Conservation (phyloP, 2,797 vertebrate genomes). For the Anabacerthia variegaticeps region DNA sequence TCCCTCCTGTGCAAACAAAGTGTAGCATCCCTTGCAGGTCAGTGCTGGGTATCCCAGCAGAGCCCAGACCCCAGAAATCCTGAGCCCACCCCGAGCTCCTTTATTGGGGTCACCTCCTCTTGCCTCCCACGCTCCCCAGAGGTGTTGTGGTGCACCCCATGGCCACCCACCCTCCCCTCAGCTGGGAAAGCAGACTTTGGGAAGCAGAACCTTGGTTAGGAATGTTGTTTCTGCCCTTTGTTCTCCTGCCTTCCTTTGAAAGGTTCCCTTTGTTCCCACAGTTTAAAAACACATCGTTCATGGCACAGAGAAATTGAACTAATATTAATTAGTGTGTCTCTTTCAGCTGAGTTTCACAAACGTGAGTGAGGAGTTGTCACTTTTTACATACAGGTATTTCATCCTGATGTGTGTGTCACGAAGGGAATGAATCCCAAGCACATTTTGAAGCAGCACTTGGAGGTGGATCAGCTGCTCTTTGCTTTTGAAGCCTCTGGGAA, state of each 20-base stretch:
- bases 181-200: constrained; percentile 48
- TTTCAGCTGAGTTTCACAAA: background rate
- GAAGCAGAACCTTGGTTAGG: background rate
- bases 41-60: background rate
- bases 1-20: background rate
- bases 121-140: background rate
- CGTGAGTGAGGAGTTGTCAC: background rate
- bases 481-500: background rate
- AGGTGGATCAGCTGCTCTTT: background rate
- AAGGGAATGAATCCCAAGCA: background rate
- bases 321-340: background rate
- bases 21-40: background rate
- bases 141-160: background rate
- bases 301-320: background rate
- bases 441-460: background rate
- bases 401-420: background rate
- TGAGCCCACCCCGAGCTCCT: constrained; percentile 7
- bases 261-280: background rate
- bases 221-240: constrained; percentile 26
- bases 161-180: constrained; percentile 55
- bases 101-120: background rate
- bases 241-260: background rate
- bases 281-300: background rate
- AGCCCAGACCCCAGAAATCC: constrained; percentile 13
- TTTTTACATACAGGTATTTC: background rate